Evolutionary conservation across 2,113 vertebrate genomes (phyloP).

Genomic region (Engraulis encrasicolus): DNA sequence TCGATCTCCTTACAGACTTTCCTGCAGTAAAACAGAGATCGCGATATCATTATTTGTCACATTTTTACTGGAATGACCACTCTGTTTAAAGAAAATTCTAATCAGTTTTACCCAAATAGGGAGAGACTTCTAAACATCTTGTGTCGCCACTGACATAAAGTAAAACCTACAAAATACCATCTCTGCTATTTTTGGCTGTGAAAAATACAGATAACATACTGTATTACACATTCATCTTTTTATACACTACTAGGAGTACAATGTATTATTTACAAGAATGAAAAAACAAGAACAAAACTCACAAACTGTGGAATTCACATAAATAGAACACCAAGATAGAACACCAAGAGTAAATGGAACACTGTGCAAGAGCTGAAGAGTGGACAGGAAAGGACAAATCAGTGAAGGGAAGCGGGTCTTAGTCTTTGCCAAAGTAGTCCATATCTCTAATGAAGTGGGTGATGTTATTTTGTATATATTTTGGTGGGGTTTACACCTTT

Average conservation of each 20-base stretch:
- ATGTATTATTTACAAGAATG: background rate
- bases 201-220: background rate
- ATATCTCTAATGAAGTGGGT: background rate
- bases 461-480: too few relatives aligned
- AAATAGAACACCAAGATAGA: background rate
- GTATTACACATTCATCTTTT: too few relatives aligned
- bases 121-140: background rate
- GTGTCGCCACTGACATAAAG: background rate
- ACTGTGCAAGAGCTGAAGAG: background rate
- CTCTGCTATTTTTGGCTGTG: background rate
- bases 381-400: background rate
- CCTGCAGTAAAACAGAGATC: constrained; percentile 52
- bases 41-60: constrained; percentile 51
- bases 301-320: too few relatives aligned
- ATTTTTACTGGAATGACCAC: constrained; percentile 9
- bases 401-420: background rate
- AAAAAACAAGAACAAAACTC: background rate
- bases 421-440: background rate
- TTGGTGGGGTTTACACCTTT: too few relatives aligned
- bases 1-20: constrained; percentile 67
- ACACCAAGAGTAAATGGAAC: background rate
- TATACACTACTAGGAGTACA: background rate
- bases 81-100: background rate
- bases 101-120: background rate
- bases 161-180: background rate